Percentiles rank a stretch among this genome's conserved stretches.
Evolutionary conservation across 2,113 vertebrate species (phyloP).

Genomic region (Collichthys lucidus): DNA sequence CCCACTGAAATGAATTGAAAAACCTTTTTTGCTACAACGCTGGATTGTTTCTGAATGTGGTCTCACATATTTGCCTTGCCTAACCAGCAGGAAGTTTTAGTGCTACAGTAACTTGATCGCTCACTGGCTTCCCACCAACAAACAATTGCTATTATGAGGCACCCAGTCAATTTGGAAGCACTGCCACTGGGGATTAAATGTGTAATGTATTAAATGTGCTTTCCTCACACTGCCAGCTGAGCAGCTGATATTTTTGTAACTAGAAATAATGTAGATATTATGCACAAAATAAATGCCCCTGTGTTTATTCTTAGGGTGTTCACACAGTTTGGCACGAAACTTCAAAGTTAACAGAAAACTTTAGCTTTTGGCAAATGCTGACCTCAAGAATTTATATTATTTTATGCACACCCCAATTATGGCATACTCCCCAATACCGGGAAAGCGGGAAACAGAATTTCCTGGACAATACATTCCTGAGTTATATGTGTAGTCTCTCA

Average conservation of each 20-base stretch:
- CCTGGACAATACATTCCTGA: background rate
- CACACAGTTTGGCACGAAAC: conserved; percentile 29
- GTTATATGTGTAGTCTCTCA: background rate
- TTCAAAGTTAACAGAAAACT: conserved; percentile 20
- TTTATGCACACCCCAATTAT: conserved; percentile 28
- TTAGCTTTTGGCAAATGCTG: conserved; percentile 35
- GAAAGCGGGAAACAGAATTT: conserved; percentile 16
- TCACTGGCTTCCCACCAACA: background rate
- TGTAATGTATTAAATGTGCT: background rate
- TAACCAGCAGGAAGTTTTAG: background rate
- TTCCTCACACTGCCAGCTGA: background rate
- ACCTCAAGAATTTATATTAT: conserved; percentile 49
- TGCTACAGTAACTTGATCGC: background rate
- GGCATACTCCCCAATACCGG: background rate
- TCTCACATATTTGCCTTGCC: background rate
- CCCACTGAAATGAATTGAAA: too few species aligned
- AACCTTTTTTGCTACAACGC: too few species aligned
- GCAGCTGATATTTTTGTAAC: background rate
- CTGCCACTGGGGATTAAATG: background rate
- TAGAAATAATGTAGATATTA: background rate
- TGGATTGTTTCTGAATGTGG: too few species aligned
- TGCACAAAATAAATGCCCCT: conserved; percentile 4
- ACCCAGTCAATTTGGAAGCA: background rate
- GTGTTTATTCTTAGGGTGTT: conserved; percentile 38
- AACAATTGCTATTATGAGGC: background rate